These are phyloP conservation scores for Sympetrum striolatum DNA, from an alignment of 2,888 invertebrate genomes.

Conservation along the genomic window DNA sequence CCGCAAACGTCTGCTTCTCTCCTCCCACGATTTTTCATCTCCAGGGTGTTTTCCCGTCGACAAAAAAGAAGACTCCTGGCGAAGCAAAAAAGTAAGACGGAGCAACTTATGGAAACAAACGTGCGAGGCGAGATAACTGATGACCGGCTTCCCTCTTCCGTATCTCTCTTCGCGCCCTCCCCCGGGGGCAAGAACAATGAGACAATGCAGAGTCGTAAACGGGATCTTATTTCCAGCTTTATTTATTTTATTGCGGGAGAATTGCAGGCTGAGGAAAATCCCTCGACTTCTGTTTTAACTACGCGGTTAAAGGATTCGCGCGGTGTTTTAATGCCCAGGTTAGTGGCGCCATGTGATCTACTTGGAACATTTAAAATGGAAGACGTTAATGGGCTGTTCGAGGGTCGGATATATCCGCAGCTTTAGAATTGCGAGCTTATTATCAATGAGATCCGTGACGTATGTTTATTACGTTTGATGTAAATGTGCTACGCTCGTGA, in stretches of 20 bases:
- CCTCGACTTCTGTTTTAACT: background rate
- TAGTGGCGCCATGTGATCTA: background rate
- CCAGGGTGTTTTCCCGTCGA: background rate
- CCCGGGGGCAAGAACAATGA: background rate
- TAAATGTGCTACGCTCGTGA: too few relatives aligned
- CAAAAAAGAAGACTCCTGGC: background rate
- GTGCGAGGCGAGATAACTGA: background rate
- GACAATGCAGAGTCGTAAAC: background rate
- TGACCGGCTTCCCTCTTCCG: background rate
- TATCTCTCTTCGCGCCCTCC: background rate
- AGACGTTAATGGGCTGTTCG: background rate
- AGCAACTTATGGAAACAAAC: constrained; percentile 16
- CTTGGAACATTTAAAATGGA: background rate
- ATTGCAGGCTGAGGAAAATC: background rate
- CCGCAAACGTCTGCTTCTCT: background rate
- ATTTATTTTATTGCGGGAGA: background rate
- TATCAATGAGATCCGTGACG: too few relatives aligned
- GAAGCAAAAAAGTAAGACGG: background rate
- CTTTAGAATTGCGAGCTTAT: too few relatives aligned
- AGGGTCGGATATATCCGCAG: background rate
- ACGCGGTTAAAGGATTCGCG: background rate
- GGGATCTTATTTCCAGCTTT: background rate
- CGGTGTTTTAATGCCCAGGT: background rate
- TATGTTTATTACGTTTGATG: too few relatives aligned
- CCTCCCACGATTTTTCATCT: background rate